Evolutionary conservation across 2,888 invertebrate species (phyloP).

Genomic region (Machimus rusticus): DNA sequence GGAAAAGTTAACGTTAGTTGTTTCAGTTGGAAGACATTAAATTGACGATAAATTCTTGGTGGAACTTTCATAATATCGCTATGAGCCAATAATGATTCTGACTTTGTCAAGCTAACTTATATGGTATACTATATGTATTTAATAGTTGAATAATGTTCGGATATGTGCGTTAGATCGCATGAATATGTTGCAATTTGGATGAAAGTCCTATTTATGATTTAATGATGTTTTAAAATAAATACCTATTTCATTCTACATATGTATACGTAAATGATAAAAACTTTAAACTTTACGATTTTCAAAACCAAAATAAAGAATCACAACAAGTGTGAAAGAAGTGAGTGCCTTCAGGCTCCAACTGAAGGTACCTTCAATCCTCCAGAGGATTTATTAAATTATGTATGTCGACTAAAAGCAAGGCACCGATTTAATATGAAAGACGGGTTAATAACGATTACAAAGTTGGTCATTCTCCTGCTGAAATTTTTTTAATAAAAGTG

Average conservation of each 20-base stretch:
- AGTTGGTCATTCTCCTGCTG: neutral
- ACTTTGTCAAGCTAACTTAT: neutral
- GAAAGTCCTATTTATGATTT: neutral
- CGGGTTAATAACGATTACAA: neutral
- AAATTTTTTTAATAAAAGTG: neutral
- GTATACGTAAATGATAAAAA: neutral
- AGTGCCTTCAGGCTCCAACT: neutral
- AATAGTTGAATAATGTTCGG: neutral
- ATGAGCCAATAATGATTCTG: neutral
- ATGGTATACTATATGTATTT: no score
- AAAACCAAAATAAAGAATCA: neutral
- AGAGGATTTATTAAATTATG: neutral
- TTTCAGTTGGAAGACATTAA: neutral
- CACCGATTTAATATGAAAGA: neutral
- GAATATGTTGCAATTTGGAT: neutral
- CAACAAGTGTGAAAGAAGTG: neutral
- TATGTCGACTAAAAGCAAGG: neutral
- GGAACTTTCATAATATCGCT: neutral
- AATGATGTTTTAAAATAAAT: neutral
- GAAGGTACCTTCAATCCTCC: neutral
- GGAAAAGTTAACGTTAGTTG: constrained; percentile 26
- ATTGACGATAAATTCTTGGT: constrained; percentile 10
- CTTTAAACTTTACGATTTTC: neutral
- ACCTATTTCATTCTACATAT: no score
- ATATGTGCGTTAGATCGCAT: neutral